Evolutionary conservation across 2,888 invertebrate species (phyloP), one percentile per base, ranked within the genome.

Genomic region (Keiferia lycopersicella): DNA sequence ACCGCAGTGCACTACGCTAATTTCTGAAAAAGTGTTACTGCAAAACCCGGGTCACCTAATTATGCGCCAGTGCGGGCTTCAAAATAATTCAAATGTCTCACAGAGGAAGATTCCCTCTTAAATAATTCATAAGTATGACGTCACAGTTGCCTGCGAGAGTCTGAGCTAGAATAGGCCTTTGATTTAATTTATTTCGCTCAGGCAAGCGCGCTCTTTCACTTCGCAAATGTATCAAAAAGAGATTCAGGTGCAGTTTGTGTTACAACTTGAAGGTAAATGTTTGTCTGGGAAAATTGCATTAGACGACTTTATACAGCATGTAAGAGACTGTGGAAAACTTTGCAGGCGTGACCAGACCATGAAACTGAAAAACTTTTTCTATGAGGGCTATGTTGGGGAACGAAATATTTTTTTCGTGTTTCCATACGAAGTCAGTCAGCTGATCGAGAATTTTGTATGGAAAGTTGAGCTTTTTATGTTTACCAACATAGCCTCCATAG

Each of bases 21-120:
- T 6, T 26, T 26, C 26, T 72, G 74, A 73, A 73, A 77, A 80
- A 78, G 76, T 77, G 76, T 77, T 75, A 71, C 71, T 67, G 71
- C 76, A 75, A n/a, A n/a, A n/a, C n/a, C n/a, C 70, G 71, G 70
- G 67, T 66, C 74, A 77, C 78, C 82, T 86, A 83, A 85, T 86
- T 84, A 87, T 84, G 82, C 82, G 80, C 76, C 78, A 81, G 77
- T 72, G 76, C 81, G 79, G 77, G 76, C 80, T 81, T 82, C 83
- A 83, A 88, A 87, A 87, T 87, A 88, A 87, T 86, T 86, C 81
- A 84, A 86, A 87, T 81, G 80, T 79, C 82, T 81, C 79, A 81
- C 81, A 71, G 77, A 80, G 82, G 83, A 78, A 78, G 78, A 78
- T 77, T 80, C 76, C 78, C 76, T 79, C 74, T 77, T 88, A 81